phyloP scores from a whole-genome alignment of 2,113 vertebrate genomes.

The Siniperca chuatsi region DNA sequence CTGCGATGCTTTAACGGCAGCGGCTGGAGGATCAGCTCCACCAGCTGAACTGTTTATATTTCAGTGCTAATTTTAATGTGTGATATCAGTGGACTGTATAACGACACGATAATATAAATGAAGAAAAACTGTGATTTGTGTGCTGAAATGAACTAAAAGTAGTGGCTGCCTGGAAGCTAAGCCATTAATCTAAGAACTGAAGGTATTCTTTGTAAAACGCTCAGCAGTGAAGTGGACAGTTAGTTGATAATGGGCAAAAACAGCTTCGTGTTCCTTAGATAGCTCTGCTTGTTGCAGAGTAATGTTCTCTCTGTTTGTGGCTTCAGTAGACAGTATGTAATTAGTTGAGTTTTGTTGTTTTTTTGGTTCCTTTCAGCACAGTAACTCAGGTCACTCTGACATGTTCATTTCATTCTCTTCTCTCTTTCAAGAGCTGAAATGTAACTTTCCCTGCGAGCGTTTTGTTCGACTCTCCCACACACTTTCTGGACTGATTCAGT shows the following conservation, averaged over 20 bases:
- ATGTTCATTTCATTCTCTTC: not conserved
- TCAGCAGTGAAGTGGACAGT: not conserved
- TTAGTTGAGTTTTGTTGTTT: not conserved
- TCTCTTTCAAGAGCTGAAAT: not conserved
- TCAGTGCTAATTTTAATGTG: too few relatives aligned
- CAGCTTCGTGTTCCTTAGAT: not conserved
- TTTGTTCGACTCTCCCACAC: not conserved
- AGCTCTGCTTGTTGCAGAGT: not conserved
- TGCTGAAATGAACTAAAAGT: not conserved
- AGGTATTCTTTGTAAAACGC: not conserved
- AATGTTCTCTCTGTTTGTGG: not conserved
- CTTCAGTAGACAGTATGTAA: not conserved
- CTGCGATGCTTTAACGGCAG: too few relatives aligned
- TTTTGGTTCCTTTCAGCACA: not conserved
- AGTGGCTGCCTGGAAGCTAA: not conserved
- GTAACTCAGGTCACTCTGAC: not conserved
- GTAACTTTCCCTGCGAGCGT: not conserved
- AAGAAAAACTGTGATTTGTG: not conserved
- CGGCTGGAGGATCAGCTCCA: too few relatives aligned
- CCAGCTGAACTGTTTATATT: too few relatives aligned
- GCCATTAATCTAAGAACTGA: slow-evolving; percentile 1
- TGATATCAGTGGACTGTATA: too few relatives aligned
- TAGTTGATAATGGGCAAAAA: not conserved
- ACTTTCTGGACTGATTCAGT: not conserved
- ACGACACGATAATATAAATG: too few relatives aligned